These are phyloP conservation scores for Leptoclinus maculatus DNA, from an alignment of 2,797 vertebrate genomes.

Conservation along the genomic window DNA sequence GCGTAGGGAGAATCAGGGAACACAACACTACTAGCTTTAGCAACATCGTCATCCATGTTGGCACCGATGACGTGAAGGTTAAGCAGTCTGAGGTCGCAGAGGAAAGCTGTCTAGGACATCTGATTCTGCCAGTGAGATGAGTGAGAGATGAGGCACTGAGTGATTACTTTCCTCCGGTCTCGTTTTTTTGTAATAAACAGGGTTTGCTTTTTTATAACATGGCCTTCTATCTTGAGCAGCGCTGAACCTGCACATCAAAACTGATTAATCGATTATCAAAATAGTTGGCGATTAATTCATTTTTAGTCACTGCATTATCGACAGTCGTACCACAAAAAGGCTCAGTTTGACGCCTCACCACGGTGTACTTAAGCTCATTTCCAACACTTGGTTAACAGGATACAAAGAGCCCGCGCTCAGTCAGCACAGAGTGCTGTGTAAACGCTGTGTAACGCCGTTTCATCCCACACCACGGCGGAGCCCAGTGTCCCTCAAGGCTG, in stretches of 20 bases:
- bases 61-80: not conserved
- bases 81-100: not conserved
- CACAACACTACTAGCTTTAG: not conserved
- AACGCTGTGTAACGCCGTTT: constrained; percentile 43
- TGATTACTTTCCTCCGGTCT: not conserved
- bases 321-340: constrained; percentile 27
- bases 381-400: constrained; percentile 56
- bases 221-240: not conserved
- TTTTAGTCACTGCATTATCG: constrained; percentile 9
- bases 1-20: not conserved
- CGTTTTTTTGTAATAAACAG: constrained; percentile 1
- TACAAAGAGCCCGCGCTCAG: constrained; percentile 57
- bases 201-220: not conserved
- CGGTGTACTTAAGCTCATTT: constrained; percentile 62
- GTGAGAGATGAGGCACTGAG: not conserved
- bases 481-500: constrained; percentile 64
- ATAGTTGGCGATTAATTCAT: not conserved
- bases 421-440: constrained; percentile 54
- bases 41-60: not conserved
- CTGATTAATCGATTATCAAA: no score
- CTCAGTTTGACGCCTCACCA: constrained; percentile 20
- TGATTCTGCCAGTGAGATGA: not conserved
- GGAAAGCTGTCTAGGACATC: not conserved
- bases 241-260: not conserved
- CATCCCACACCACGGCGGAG: constrained; percentile 55